These are phyloP conservation scores for Luperina nickerlii DNA, from an alignment of 2,888 invertebrate species.

Conservation along the genomic window DNA sequence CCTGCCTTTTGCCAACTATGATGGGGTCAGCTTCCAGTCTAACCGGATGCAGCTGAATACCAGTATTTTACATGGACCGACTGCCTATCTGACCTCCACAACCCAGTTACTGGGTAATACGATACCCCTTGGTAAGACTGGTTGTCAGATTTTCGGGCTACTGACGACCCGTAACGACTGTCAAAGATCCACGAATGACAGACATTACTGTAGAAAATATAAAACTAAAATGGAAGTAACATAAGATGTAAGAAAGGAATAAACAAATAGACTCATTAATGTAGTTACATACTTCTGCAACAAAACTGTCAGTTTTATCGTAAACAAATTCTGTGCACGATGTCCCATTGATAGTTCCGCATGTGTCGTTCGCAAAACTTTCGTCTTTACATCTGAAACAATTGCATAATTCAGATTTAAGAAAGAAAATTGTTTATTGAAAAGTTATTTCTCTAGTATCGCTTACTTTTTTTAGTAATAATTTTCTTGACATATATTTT, in stretches of 20 bases:
- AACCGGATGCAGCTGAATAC: too few relatives aligned
- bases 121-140: too few relatives aligned
- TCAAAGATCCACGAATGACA: too few relatives aligned
- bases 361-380: conserved; percentile 61
- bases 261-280: not conserved
- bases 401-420: not conserved
- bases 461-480: too few relatives aligned
- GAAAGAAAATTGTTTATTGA: not conserved
- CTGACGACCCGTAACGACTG: too few relatives aligned
- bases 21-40: too few relatives aligned
- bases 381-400: conserved; percentile 71
- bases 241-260: not conserved
- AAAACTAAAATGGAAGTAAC: not conserved
- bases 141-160: too few relatives aligned
- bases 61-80: too few relatives aligned
- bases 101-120: too few relatives aligned
- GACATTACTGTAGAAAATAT: not conserved
- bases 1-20: too few relatives aligned
- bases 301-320: conserved; percentile 73
- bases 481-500: not conserved
- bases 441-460: not conserved
- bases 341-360: conserved; percentile 53
- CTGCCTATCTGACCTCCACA: too few relatives aligned
- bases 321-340: conserved; percentile 73
- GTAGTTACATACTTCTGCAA: conserved; percentile 74